phyloP scores from a whole-genome alignment of 2,888 invertebrate species.

The Lasioglossum zephyrum region DNA sequence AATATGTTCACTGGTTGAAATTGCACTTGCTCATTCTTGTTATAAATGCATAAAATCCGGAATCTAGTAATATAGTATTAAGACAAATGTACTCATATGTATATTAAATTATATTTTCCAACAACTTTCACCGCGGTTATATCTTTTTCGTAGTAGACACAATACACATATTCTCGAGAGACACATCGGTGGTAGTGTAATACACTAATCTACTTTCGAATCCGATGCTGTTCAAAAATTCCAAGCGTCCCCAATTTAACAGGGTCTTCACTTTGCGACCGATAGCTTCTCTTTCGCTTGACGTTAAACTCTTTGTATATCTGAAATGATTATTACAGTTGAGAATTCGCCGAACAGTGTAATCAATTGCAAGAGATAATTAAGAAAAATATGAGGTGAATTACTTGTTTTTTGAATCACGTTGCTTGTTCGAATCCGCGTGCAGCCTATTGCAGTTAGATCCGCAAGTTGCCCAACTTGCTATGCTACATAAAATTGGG shows the following conservation, averaged over 20 bases:
- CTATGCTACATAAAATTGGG: slow-evolving; percentile 91
- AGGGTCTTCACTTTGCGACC: slow-evolving; percentile 92
- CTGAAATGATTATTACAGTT: background rate
- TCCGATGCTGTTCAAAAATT: slow-evolving; percentile 86
- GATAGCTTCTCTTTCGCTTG: slow-evolving; percentile 85
- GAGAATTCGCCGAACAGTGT: background rate
- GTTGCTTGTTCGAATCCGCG: slow-evolving; percentile 71
- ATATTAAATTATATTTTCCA: background rate
- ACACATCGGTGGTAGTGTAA: slow-evolving; percentile 88
- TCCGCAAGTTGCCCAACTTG: slow-evolving; percentile 96
- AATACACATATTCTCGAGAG: slow-evolving; percentile 92
- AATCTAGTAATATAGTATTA: no score
- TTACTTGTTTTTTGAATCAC: slow-evolving; percentile 34
- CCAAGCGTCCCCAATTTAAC: slow-evolving; percentile 91
- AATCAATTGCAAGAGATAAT: background rate
- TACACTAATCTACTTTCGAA: slow-evolving; percentile 87
- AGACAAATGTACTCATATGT: background rate
- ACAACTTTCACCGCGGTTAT: background rate
- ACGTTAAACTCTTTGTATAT: slow-evolving; percentile 7
- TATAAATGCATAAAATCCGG: no score
- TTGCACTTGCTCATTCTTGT: no score
- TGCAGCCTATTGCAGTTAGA: slow-evolving; percentile 86
- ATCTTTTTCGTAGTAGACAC: slow-evolving; percentile 85
- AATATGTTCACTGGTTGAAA: no score
- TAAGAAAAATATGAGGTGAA: background rate